Percentiles rank a stretch among this genome's conserved stretches.
phyloP scores from a whole-genome alignment of 2,797 vertebrate genomes.

The Microctenopoma lineatum region DNA sequence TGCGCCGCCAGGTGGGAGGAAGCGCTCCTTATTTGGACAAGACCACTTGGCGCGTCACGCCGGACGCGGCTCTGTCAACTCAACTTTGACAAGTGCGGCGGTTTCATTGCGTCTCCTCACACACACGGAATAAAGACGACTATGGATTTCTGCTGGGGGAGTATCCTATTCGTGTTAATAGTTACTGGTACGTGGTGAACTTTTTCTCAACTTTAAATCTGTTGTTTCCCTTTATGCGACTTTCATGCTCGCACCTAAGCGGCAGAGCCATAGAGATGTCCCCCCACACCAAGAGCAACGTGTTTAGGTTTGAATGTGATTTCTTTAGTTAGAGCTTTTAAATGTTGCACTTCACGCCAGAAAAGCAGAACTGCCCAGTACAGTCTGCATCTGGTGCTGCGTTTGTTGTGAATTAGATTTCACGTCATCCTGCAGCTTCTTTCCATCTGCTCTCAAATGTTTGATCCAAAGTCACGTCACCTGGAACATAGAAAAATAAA shows the following conservation, averaged over 20 bases:
- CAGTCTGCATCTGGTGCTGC: not conserved
- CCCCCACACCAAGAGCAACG: not conserved
- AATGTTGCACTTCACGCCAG: not conserved
- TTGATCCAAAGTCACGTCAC: not conserved
- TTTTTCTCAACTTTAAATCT: not conserved
- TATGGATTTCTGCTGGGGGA: conserved; percentile 59
- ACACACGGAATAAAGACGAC: conserved; percentile 43
- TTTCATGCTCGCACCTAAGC: not conserved
- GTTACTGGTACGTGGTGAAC: conserved; percentile 61
- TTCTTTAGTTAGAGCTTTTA: not conserved
- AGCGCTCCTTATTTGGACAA: conserved; percentile 44
- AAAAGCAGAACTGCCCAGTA: not conserved
- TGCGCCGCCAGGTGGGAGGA: conserved; percentile 18
- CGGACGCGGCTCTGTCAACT: not conserved
- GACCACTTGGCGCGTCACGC: conserved; percentile 48
- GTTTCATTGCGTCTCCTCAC: conserved; percentile 21
- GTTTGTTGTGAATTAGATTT: conserved; percentile 5
- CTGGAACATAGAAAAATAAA: not conserved
- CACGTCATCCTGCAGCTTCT: not conserved
- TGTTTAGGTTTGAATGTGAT: not conserved
- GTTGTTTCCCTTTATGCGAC: not conserved
- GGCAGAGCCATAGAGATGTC: not conserved
- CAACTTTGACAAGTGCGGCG: conserved; percentile 54
- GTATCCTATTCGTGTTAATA: conserved; percentile 29
- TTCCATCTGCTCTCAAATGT: not conserved